These are phyloP conservation scores for Pteromalus puparum DNA, from an alignment of 1,140 invertebrate species.

Conservation along the genomic window DNA sequence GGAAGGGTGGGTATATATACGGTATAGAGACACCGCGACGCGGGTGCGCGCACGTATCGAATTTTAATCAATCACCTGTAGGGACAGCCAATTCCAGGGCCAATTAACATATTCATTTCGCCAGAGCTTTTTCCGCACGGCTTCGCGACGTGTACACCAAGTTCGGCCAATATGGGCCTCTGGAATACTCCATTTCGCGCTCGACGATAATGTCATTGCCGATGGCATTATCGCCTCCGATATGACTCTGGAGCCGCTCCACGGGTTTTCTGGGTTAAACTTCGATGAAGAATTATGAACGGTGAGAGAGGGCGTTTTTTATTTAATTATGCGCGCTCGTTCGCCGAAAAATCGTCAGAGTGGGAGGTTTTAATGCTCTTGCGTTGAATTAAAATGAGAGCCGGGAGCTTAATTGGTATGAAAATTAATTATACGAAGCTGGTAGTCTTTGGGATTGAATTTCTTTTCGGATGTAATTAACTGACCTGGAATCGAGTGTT, in stretches of 20 bases:
- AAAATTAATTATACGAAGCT: neutral
- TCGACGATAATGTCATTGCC: constrained; percentile 28
- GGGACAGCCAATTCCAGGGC: constrained; percentile 69
- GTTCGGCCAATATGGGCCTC: neutral
- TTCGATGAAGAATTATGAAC: constrained; percentile 22
- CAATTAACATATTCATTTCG: constrained; percentile 72
- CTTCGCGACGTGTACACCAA: constrained; percentile 12
- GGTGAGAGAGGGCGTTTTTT: neutral
- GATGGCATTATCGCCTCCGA: neutral
- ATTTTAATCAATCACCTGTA: constrained; percentile 72
- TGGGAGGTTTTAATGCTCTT: neutral
- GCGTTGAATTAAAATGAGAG: neutral
- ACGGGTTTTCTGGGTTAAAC: constrained; percentile 17
- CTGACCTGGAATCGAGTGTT: no score
- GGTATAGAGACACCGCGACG: neutral
- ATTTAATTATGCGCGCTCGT: neutral
- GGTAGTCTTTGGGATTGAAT: no score
- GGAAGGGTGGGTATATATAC: neutral
- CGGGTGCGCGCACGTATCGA: constrained; percentile 63
- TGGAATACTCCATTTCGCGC: constrained; percentile 16
- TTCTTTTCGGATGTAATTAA: no score
- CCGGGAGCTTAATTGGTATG: neutral
- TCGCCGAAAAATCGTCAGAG: neutral
- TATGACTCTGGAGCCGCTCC: neutral
- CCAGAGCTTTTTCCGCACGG: constrained; percentile 44